Evolutionary conservation across 2,113 vertebrate genomes (phyloP).

Genomic region (Zonotrichia leucophrys): DNA sequence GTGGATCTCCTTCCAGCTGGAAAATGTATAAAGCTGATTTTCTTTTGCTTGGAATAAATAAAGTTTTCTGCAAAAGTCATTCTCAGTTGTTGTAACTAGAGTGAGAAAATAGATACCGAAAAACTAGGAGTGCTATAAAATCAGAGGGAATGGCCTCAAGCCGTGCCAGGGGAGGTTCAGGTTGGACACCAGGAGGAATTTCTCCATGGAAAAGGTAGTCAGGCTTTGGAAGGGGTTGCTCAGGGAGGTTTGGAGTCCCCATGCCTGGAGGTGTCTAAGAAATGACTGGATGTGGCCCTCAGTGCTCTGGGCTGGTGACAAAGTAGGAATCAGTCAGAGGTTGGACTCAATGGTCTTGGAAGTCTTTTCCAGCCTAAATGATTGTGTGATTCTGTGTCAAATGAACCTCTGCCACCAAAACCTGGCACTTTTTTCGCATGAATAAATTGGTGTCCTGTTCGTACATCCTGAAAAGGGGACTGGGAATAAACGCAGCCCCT

Average conservation of each 20-base stretch:
- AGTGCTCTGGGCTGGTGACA: not conserved
- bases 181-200: not conserved
- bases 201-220: not conserved
- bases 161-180: not conserved
- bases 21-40: not conserved
- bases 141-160: not conserved
- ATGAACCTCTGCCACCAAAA: not conserved
- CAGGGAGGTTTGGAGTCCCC: not conserved
- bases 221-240: not conserved
- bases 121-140: not conserved
- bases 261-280: not conserved
- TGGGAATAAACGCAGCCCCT: accelerated
- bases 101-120: not conserved
- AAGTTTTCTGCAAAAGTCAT: not conserved
- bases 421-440: accelerated
- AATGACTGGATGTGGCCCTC: accelerated
- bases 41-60: not conserved
- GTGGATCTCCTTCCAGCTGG: not conserved
- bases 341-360: not conserved
- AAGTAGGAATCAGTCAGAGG: accelerated
- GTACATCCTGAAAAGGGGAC: not conserved
- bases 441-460: not conserved
- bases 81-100: not conserved
- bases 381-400: not conserved
- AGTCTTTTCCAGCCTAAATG: not conserved